These are phyloP conservation scores for Callithrix jacchus DNA, from an alignment of 2,113 vertebrate genomes.

Conservation along the genomic window DNA sequence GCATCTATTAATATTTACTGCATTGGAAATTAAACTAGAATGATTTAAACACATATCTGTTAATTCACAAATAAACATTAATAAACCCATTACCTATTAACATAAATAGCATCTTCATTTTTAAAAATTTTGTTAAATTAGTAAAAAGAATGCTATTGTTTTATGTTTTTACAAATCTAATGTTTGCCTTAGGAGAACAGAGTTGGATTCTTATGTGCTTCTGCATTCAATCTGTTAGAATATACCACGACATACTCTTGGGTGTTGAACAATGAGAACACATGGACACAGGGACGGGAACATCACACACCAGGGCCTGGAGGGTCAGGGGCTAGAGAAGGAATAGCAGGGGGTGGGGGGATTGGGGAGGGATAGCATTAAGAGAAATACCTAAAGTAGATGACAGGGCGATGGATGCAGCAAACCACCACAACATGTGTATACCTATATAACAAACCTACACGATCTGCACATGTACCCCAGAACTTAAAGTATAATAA, in stretches of 20 bases:
- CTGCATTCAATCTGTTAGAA: neutral
- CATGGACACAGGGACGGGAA: too few species aligned
- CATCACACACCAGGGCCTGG: too few species aligned
- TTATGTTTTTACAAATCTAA: conserved; percentile 16
- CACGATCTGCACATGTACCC: too few species aligned
- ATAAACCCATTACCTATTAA: neutral
- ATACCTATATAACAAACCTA: too few species aligned
- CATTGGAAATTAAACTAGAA: conserved; percentile 23
- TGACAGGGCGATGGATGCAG: too few species aligned
- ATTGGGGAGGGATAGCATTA: too few species aligned
- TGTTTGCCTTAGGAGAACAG: neutral
- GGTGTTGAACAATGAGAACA: too few species aligned
- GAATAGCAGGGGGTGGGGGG: too few species aligned
- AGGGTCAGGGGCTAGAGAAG: too few species aligned
- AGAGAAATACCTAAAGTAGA: too few species aligned
- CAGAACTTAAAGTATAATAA: too few species aligned
- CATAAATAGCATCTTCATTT: conserved; percentile 2
- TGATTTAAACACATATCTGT: conserved; percentile 28
- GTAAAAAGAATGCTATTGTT: neutral
- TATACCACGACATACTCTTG: neutral
- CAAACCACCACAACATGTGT: too few species aligned
- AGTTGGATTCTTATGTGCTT: conserved; percentile 1
- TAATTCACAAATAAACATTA: conserved; percentile 33
- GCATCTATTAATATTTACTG: neutral
- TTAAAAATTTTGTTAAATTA: neutral